Base-by-base conservation (phyloP, 2,888 invertebrate genomes). In the Lepidochrysops patricia region DNA sequence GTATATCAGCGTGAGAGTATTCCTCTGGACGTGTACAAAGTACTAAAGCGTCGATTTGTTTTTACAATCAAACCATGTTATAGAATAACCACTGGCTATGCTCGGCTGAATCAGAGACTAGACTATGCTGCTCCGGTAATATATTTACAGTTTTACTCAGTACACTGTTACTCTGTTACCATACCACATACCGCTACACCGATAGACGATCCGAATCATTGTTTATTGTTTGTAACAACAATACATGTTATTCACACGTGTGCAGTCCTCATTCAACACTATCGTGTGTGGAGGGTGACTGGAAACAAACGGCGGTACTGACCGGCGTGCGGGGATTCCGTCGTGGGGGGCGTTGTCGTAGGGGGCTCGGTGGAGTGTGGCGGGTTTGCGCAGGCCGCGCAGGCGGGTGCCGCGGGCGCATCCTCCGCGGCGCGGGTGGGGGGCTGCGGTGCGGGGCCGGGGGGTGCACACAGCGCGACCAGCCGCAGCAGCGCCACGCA, bases 401-500 rank as follows among this genome's bases (percentile, higher is more conserved):
- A 62, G 60, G 66, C 68, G 66, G 79, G 76, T 79, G 82, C 71
- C 77, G 82, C 74, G 75, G 80, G 83, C 81, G 84, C 81, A 81
- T 83, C 80, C 76, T 82, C 82, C 76, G 82, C 79, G 80, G 81
- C 81, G 80, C 80, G 81, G 79, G 80, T 78, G 79, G 79, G 76
- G 78, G 79, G 79, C 77, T 80, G 75, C 76, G 77, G 73, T 75
- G 77, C 72, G 78, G 82, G 79, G 82, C 81, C 84, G 84, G 84
- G 82, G 82, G 85, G 85, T 75, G 86, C 86, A 74, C 85, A 84
- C 74, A 83, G 82, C 82, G 79, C 86, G 82, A 83, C 84, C 86
- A 87, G 84, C 86, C 84, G 86, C 84, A 85, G 84, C 84, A 87
- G 84, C 85, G 87, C 85, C 86, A 85, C 86, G 83, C 84, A 84